These are phyloP conservation scores for Acronicta leporina DNA, from an alignment of 2,888 invertebrate species.

Conservation along the genomic window DNA sequence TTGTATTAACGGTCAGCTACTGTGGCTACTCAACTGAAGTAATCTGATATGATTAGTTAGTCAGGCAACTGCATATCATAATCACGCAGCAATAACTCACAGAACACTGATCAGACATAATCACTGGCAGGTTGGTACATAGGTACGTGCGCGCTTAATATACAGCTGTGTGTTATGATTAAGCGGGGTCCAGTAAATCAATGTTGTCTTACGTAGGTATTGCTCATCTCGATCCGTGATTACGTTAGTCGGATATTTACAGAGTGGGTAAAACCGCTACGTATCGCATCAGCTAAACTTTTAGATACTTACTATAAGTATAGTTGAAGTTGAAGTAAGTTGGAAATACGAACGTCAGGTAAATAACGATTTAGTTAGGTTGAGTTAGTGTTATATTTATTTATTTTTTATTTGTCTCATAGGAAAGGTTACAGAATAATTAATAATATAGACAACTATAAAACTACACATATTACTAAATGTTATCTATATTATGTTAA, in stretches of 20 bases:
- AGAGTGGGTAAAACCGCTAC: constrained; percentile 20
- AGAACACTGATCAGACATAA: constrained; percentile 3
- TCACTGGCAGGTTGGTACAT: background rate
- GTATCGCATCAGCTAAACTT: too few relatives aligned
- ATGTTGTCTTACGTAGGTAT: constrained; percentile 61
- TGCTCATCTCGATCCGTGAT: constrained; percentile 63
- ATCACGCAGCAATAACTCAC: constrained; percentile 17
- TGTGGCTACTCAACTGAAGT: background rate
- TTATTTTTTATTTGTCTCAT: too few relatives aligned
- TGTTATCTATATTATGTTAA: too few relatives aligned
- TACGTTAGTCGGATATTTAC: constrained; percentile 43
- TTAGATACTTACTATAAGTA: too few relatives aligned
- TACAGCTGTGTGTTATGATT: constrained; percentile 51
- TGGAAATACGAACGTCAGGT: too few relatives aligned
- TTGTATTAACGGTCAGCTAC: too few relatives aligned
- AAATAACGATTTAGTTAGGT: too few relatives aligned
- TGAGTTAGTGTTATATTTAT: too few relatives aligned
- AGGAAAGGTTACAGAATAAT: too few relatives aligned
- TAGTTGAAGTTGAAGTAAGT: too few relatives aligned
- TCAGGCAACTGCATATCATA: constrained; percentile 6
- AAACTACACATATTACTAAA: too few relatives aligned
- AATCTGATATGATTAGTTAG: background rate
- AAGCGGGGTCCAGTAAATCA: constrained; percentile 65
- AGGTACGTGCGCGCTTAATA: background rate
- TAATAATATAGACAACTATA: too few relatives aligned